A percentile compares a stretch with the other conserved stretches of the same genome.
phyloP scores from a whole-genome alignment of 2,888 invertebrate genomes.

The Meliscaeva auricollis region DNA sequence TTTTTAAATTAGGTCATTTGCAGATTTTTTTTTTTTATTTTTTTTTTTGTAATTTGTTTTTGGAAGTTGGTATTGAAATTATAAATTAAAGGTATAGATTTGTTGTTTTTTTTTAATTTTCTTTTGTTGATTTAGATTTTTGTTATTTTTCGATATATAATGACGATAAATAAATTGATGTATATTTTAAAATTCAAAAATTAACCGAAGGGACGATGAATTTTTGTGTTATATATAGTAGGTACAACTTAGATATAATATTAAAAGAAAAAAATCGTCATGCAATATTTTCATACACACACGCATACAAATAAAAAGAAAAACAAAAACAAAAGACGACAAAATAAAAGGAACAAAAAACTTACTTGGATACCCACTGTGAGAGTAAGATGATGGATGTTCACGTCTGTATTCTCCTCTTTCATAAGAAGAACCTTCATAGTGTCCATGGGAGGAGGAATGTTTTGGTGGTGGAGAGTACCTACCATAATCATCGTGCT shows the following conservation, averaged over 20 bases:
- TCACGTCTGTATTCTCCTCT: constrained; percentile 83
- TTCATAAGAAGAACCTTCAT: constrained; percentile 82
- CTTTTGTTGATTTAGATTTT: constrained; percentile 41
- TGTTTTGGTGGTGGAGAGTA: constrained; percentile 82
- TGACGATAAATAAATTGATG: constrained; percentile 18
- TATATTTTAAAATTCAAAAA: constrained; percentile 28
- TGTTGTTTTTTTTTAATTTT: constrained; percentile 44
- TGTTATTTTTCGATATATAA: constrained; percentile 10
- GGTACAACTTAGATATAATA: background rate
- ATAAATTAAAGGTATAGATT: constrained; percentile 57
- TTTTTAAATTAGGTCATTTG: constrained; percentile 70
- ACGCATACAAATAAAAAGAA: constrained; percentile 6
- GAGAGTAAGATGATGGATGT: constrained; percentile 83
- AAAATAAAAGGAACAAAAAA: background rate
- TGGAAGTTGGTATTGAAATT: constrained; percentile 70
- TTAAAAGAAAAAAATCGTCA: constrained; percentile 14
- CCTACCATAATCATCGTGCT: constrained; percentile 83
- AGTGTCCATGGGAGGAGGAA: constrained; percentile 81
- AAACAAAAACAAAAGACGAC: background rate
- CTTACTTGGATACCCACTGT: constrained; percentile 83
- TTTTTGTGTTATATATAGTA: constrained; percentile 20
- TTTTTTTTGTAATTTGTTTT: constrained; percentile 50
- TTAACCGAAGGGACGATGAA: constrained; percentile 40
- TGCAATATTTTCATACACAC: background rate
- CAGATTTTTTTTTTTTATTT: constrained; percentile 59